phyloP scores from a whole-genome alignment of 1,140 invertebrate genomes.

The Cydia amplana region DNA sequence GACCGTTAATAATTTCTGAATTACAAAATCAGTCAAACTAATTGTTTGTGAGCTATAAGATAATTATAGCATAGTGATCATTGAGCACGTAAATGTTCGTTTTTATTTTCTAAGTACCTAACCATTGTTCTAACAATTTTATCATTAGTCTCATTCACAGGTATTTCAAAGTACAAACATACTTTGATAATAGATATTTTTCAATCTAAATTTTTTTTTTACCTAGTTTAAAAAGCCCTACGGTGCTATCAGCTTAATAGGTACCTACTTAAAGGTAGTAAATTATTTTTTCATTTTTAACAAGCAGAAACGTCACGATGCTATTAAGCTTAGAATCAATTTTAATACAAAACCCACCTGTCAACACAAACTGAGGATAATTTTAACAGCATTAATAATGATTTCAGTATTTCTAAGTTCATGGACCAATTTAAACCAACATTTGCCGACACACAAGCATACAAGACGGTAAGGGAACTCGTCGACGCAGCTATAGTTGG shows the following conservation, averaged over 20 bases:
- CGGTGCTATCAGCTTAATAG: too few relatives aligned
- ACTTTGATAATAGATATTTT: too few relatives aligned
- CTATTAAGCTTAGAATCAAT: too few relatives aligned
- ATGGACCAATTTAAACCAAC: conserved; percentile 64
- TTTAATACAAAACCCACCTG: too few relatives aligned
- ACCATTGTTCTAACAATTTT: not conserved
- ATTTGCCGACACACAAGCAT: conserved; percentile 66
- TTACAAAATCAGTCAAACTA: not conserved
- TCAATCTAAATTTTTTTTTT: too few relatives aligned
- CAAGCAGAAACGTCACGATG: too few relatives aligned
- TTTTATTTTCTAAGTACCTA: not conserved
- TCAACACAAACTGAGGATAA: not conserved
- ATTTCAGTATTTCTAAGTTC: conserved; percentile 63
- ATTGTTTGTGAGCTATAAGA: not conserved
- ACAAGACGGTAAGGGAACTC: conserved; percentile 54
- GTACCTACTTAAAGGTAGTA: too few relatives aligned
- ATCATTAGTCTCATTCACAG: not conserved
- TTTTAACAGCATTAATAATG: conserved; percentile 2
- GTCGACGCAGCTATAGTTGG: conserved; percentile 49
- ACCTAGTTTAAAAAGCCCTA: too few relatives aligned
- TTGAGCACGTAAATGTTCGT: not conserved
- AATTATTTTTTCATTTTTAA: too few relatives aligned
- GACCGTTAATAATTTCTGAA: not conserved
- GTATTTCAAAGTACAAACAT: too few relatives aligned
- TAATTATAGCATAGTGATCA: not conserved